Evolutionary conservation across 2,797 vertebrate genomes (phyloP).

Genomic region (Parotocinclus haroldoi): DNA sequence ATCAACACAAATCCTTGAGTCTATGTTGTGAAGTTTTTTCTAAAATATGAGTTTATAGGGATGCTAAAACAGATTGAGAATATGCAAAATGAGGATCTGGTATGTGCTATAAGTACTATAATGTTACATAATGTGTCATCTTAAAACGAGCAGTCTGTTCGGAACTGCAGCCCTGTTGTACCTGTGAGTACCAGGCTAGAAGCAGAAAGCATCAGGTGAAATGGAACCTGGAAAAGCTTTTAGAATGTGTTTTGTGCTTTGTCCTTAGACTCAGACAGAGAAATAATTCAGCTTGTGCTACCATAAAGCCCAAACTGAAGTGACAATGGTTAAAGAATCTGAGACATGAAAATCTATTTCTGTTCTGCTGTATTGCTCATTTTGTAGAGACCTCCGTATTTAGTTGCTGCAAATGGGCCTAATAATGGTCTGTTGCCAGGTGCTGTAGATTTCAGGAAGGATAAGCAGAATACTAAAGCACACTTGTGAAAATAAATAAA

Average conservation of each 20-base stretch:
- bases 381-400: neutral
- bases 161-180: constrained; percentile 22
- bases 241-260: constrained; percentile 33
- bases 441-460: neutral
- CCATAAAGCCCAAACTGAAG: constrained; percentile 19
- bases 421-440: neutral
- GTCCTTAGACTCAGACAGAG: constrained; percentile 14
- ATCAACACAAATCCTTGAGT: no score
- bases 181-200: constrained; percentile 25
- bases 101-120: no score
- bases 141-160: neutral
- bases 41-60: no score
- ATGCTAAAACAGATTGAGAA: no score
- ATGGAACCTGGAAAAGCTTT: constrained; percentile 28
- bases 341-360: constrained; percentile 11
- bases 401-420: neutral
- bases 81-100: no score
- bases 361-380: constrained; percentile 4
- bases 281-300: constrained; percentile 33
- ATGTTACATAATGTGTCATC: no score
- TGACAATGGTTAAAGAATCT: constrained; percentile 11
- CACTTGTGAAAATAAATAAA: neutral
- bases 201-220: constrained; percentile 32
- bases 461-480: neutral
- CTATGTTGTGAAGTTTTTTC: no score